Base-by-base conservation (phyloP, 2,113 vertebrate genomes). In the Ptilorrhoa leucosticta region DNA sequence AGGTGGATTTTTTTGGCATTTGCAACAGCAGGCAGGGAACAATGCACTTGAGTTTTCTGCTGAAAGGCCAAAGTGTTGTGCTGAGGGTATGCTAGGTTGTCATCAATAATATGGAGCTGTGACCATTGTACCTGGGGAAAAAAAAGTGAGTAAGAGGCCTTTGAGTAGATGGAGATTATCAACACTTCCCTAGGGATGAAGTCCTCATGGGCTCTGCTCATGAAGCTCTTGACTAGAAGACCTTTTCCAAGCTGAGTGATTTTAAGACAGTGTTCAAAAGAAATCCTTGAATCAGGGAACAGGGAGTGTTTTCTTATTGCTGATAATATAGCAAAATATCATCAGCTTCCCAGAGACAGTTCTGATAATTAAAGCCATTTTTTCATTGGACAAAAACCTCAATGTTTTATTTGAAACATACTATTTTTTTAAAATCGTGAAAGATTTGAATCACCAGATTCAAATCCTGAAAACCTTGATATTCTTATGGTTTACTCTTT, bases 171-270 rank as follows among this genome's bases (percentile, higher is more conserved):
- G 45, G 14, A 76, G 30, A 35, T 44, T 13, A 28, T 27, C 24
- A 48, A 13, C 23, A 26, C 35, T 63, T 20, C 2, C 10, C 28
- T 28, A 16, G 22, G 30, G 7, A 30, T 6, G 2, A 83, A 45
- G 28, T 11, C 11, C 19, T 17, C 20, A 2, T 0, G 1, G 42
- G 8, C 5, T 18, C 28, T 93, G 27, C 19, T 45, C 1, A 0
- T 53, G 39, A 77, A 92, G 21, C 8, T 28, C 45, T 84, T 66
- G 60, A 50, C 54, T 47, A 54, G 33, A 66, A 82, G 44, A 60
- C 2, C 31, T 77, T 48, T 90, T 33, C 42, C 42, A 77, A 63
- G 26, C 10, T 11, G n/a, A 61, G 8, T 17, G 8, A 28, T 63
- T 63, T 40, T 48, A 39, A 33, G n/a, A 40, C 11, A 77, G 2